Percentiles rank a stretch among this genome's conserved stretches.
Conservation (phyloP, 2,113 vertebrate species). For the Sturnus vulgaris region DNA sequence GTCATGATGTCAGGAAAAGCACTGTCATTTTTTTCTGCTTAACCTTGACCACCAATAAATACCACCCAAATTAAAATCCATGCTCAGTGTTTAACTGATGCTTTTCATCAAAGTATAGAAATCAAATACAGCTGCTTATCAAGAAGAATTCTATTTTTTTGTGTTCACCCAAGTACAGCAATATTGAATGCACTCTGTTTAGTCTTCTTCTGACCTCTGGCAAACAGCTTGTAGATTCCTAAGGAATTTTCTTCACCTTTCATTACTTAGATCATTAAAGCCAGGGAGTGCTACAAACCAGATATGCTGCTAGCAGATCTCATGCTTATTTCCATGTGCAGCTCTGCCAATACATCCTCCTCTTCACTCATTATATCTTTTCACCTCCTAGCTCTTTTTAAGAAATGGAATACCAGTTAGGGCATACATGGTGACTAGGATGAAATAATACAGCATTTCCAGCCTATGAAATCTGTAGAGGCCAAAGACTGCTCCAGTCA, state of each 20-base stretch:
- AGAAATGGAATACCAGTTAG: background rate
- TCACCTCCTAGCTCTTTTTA: background rate
- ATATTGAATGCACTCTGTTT: background rate
- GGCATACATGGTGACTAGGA: background rate
- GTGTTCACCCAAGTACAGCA: background rate
- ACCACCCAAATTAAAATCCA: background rate
- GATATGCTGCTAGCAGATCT: background rate
- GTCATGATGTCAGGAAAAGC: background rate
- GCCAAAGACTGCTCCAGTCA: background rate
- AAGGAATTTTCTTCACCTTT: background rate
- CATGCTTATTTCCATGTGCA: background rate
- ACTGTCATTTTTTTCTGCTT: background rate
- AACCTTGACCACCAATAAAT: background rate
- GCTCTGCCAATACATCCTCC: background rate
- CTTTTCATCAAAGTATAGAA: background rate
- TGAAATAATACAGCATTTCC: background rate
- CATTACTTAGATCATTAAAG: background rate
- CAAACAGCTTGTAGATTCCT: background rate
- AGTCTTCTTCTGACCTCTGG: background rate
- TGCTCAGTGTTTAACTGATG: background rate
- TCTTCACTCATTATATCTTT: background rate
- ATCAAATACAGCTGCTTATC: background rate
- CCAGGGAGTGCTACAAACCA: background rate
- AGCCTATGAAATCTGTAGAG: background rate
- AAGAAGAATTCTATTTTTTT: background rate